Percentiles rank a stretch among this genome's conserved stretches.
Conservation (phyloP, 2,888 invertebrate species). For the Eupeodes latifasciatus region DNA sequence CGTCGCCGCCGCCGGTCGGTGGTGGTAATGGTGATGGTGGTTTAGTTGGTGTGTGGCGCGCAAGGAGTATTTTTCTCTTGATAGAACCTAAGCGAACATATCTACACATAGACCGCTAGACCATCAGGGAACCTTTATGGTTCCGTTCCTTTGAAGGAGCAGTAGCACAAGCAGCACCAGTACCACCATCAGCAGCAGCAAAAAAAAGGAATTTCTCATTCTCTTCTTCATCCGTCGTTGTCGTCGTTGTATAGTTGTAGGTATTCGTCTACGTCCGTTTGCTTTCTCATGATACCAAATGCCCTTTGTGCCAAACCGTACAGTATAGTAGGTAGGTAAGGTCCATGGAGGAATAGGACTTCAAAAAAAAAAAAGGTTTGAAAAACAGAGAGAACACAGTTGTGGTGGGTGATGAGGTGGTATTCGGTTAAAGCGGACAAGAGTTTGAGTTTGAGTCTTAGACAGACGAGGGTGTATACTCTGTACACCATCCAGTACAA, state of each 20-base stretch:
- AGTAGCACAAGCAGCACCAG: background rate
- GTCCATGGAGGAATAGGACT: constrained; percentile 53
- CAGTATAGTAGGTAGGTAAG: background rate
- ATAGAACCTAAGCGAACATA: constrained; percentile 63
- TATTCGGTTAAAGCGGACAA: constrained; percentile 25
- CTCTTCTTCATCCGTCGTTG: constrained; percentile 50
- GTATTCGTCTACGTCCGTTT: constrained; percentile 47
- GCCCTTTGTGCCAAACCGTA: constrained; percentile 69
- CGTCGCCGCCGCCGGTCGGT: background rate
- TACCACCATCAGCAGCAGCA: constrained; percentile 23
- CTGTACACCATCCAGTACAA: constrained; percentile 36
- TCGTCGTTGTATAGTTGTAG: background rate
- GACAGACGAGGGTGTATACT: constrained; percentile 64
- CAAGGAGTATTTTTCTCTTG: constrained; percentile 54
- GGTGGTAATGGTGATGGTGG: constrained; percentile 23
- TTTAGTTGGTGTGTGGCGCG: constrained; percentile 60
- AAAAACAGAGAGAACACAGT: constrained; percentile 56
- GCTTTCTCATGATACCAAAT: constrained; percentile 74
- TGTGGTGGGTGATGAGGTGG: constrained; percentile 49
- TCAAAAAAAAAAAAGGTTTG: constrained; percentile 25
- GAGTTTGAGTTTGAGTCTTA: constrained; percentile 62
- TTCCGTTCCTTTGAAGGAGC: constrained; percentile 69
- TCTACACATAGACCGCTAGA: constrained; percentile 71
- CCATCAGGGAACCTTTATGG: constrained; percentile 71
- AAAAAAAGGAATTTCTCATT: constrained; percentile 59